Percentiles rank a stretch among this genome's conserved stretches.
These are phyloP conservation scores for Argopecten irradians DNA, from an alignment of 1,140 invertebrate species.

Conservation along the genomic window DNA sequence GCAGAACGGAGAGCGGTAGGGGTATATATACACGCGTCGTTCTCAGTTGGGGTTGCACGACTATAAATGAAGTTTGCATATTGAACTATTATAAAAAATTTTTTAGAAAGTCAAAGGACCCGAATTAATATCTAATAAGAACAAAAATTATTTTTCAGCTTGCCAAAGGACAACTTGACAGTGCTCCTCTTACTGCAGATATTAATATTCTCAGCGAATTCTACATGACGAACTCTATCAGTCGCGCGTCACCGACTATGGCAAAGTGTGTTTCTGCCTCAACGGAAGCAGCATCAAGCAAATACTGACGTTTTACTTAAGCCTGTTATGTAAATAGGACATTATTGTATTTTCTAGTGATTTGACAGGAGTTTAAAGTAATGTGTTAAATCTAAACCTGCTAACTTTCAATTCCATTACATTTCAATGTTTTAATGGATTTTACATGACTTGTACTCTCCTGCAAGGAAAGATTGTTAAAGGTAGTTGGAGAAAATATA, in stretches of 20 bases:
- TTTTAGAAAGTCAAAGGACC: no score
- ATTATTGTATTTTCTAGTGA: neutral
- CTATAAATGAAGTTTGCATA: no score
- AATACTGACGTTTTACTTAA: conserved; percentile 44
- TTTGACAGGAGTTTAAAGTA: neutral
- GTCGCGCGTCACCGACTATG: conserved; percentile 98
- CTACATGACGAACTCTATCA: conserved; percentile 98
- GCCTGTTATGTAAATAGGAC: neutral
- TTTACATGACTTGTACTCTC: neutral
- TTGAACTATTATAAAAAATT: no score
- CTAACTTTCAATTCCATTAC: neutral
- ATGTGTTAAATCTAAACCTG: neutral
- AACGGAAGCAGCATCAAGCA: conserved; percentile 56
- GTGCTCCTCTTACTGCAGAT: conserved; percentile 85
- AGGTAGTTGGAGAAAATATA: neutral
- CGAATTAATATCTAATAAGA: neutral
- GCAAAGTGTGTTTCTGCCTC: conserved; percentile 95
- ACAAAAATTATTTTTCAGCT: conserved; percentile 77
- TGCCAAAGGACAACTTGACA: conserved; percentile 79
- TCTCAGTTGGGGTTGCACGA: no score
- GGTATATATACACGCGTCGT: no score
- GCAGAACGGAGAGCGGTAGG: no score
- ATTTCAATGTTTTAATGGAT: neutral
- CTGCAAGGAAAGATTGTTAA: neutral
- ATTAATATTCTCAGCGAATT: conserved; percentile 92